Percentiles rank a stretch among this genome's conserved stretches.
phyloP scores from a whole-genome alignment of 2,797 vertebrate genomes.

The Taeniopygia guttata region DNA sequence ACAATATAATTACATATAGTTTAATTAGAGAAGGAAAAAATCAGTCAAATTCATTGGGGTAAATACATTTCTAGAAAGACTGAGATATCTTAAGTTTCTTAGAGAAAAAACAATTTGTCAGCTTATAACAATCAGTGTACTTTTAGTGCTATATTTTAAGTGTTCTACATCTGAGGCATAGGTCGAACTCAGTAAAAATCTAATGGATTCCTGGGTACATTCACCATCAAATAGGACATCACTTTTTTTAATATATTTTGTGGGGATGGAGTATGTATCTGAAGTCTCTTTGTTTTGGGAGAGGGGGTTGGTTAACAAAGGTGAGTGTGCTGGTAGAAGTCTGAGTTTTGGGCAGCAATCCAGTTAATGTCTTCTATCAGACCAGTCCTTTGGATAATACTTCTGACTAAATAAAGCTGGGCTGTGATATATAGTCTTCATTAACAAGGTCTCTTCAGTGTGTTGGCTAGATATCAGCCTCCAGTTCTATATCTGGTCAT shows the following conservation, averaged over 20 bases:
- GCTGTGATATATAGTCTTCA: not conserved
- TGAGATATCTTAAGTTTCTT: not conserved
- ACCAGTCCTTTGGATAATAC: not conserved
- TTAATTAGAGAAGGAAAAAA: not conserved
- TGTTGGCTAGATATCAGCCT: not conserved
- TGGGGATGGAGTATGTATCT: rapidly evolving
- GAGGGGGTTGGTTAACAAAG: not conserved
- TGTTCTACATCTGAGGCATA: not conserved
- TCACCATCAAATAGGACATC: not conserved
- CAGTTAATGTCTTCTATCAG: not conserved
- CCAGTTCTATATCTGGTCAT: not conserved
- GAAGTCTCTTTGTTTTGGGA: not conserved
- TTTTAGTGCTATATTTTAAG: not conserved
- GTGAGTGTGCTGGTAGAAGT: not conserved
- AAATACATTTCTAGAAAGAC: not conserved
- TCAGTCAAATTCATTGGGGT: not conserved
- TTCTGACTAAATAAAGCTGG: not conserved
- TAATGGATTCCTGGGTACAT: not conserved
- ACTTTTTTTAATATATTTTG: not conserved
- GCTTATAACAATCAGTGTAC: not conserved
- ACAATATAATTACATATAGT: not conserved
- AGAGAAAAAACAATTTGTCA: not conserved
- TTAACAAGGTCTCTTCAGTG: not conserved
- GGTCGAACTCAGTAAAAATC: not conserved
- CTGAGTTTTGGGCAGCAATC: not conserved